Base-by-base conservation (phyloP, 2,888 invertebrate genomes). In the Julus scandinavius region DNA sequence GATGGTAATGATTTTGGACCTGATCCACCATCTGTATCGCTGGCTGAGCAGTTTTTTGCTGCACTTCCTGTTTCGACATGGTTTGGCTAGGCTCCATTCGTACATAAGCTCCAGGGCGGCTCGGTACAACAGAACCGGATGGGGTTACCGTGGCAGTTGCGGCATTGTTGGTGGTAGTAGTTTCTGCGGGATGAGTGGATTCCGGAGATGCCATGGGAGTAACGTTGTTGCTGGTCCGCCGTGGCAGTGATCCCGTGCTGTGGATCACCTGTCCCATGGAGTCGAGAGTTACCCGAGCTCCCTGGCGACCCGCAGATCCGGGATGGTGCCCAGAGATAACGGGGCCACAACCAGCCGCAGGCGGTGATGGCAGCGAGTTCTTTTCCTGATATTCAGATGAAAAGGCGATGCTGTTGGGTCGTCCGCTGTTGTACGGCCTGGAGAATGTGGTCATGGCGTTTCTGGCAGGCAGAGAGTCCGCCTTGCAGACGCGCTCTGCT, bases 261-360 rank as follows among this genome's bases (percentile, higher is more conserved):
- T 45, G 85, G 85, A 89, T 85, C 9, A 97, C 96, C 94, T 96
- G 96, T 87, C 97, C 97, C 91, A 96, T 96, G 41, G 97, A 95
- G 92, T 97, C 96, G 85, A 97, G 93, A 58, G 95, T 96, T 80
- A 97, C 96, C 91, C 96, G 94, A 40, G 96, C 96, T 41, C 96
- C 96, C 91, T 95, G 94, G 88, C 94, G 92, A 83, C n/a, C 9
- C 29, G 45, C 4, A 20, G 45, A 38, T 6, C 87, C 41, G n/a
- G 41, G 40, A n/a, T 41, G n/a, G 7, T 29, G 72, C 9, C 80
- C 87, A n/a, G 41, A 49, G 4, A 80, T 87, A 1, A 20, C 40
- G 5, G 86, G 15, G 3, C 54, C 54, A 13, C 17, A 54, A 54
- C 58, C 6, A 15, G 85, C 45, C n/a, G 85, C 15, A 5, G 41